Evolutionary conservation across 2,888 invertebrate species (phyloP), one percentile per base, ranked within the genome.

Genomic region (Dryobotodes eremita): DNA sequence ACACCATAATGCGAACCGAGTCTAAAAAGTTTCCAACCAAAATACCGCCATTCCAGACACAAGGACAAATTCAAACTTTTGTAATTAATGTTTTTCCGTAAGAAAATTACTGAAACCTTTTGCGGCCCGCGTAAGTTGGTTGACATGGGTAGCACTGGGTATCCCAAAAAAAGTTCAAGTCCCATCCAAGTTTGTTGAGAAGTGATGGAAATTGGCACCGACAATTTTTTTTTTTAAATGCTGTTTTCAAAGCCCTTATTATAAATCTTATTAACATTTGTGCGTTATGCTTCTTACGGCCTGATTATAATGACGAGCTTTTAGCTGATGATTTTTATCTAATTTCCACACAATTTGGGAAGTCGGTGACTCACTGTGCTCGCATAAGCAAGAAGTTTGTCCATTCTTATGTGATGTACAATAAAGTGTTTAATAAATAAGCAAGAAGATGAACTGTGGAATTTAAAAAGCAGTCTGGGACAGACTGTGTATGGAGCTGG

Each of bases 81-180:
- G 89, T 92, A 91, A 91, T 91, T 92, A 92, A 92, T 91, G 91
- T 92, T 92, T 90, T 91, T 90, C 88, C 83, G 80, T 87, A 89
- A 91, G 91, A 90, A 92, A 91, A 91, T 91, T 90, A 89, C 88
- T 81, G 88, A 90, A 92, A 89, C 91, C 90, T 90, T 91, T 89
- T 88, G 82, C 84, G 83, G 78, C 80, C 78, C 79, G 84, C 84
- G 88, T 86, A 90, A 90, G 88, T 90, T 87, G 82, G 76, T 82
- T 85, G 88, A 90, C 89, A 85, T 81, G 88, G 90, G 89, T 89
- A 88, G 84, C 89, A 85, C 87, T 84, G 89, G 86, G 87, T 86
- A 81, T 83, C 86, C 86, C 72, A 79, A 87, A 89, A 89, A 90
- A 91, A 90, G 79, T 88, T 87, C 77, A 88, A 88, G 84, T 87